A percentile compares a stretch with the other conserved stretches of the same genome.
These are phyloP conservation scores for Acanthiza pusilla DNA, from an alignment of 2,797 vertebrate species.

Conservation along the genomic window DNA sequence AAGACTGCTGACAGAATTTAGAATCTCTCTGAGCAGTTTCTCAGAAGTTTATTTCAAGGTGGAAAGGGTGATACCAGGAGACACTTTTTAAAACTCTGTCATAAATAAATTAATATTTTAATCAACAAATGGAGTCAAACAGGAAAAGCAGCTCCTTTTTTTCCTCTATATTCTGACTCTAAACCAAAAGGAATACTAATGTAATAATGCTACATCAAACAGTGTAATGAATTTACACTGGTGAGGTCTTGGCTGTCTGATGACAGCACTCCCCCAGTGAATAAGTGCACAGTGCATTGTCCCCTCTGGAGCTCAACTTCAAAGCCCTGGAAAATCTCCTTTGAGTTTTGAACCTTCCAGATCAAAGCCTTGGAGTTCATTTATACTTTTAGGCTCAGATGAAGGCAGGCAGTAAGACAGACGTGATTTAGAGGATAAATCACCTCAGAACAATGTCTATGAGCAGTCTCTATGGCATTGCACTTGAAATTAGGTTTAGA, in stretches of 20 bases:
- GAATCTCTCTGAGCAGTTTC: background rate
- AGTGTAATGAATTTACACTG: slow-evolving; percentile 40
- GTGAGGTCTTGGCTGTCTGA: slow-evolving; percentile 6
- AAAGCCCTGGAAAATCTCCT: slow-evolving; percentile 72
- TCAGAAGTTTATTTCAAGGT: background rate
- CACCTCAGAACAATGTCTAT: slow-evolving; percentile 44
- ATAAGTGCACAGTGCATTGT: slow-evolving; percentile 79
- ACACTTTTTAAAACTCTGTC: background rate
- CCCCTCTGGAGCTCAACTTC: slow-evolving; percentile 70
- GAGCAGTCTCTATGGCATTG: slow-evolving; percentile 30
- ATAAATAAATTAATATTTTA: background rate
- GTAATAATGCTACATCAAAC: slow-evolving; percentile 48
- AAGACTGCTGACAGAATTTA: background rate
- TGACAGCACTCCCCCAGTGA: slow-evolving; percentile 46
- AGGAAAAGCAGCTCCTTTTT: background rate
- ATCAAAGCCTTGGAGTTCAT: slow-evolving; percentile 83
- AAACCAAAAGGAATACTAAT: slow-evolving; percentile 3
- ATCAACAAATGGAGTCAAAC: background rate
- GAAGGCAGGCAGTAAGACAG: slow-evolving; percentile 64
- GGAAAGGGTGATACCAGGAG: background rate
- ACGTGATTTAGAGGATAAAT: slow-evolving; percentile 64
- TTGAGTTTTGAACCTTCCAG: slow-evolving; percentile 75
- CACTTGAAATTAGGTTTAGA: slow-evolving; percentile 43
- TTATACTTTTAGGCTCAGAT: slow-evolving; percentile 69
- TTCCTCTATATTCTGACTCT: background rate